Evolutionary conservation across 2,797 vertebrate genomes (phyloP).

Genomic region (Anguilla marmorata): DNA sequence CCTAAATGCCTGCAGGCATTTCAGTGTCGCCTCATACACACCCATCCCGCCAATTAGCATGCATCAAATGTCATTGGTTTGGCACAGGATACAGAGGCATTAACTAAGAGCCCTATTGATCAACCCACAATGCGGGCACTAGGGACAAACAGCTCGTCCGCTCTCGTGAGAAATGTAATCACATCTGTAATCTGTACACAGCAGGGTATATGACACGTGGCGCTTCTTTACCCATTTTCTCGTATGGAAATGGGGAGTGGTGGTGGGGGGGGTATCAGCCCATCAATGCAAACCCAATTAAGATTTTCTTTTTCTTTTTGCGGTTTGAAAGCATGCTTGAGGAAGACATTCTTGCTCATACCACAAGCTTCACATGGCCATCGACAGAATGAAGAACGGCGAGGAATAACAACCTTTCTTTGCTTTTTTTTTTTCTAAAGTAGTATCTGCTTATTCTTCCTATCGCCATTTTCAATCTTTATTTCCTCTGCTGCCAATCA

Average conservation of each 20-base stretch:
- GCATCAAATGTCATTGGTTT: conserved; percentile 26
- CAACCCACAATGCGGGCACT: neutral
- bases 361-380: neutral
- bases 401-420: conserved; percentile 8
- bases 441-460: neutral
- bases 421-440: neutral
- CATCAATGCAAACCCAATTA: neutral
- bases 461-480: conserved; percentile 33
- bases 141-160: neutral
- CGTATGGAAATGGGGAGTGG: neutral
- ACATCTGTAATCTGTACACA: neutral
- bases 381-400: neutral
- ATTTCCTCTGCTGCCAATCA: conserved; percentile 36
- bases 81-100: neutral
- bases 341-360: neutral
- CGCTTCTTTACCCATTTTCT: neutral
- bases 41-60: conserved; percentile 20
- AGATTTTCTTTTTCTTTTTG: neutral
- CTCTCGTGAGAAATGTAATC: neutral
- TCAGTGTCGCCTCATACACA: conserved; percentile 8
- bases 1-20: neutral
- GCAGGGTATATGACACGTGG: neutral
- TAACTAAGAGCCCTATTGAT: conserved; percentile 7
- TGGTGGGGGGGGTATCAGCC: neutral
- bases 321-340: neutral